phyloP scores from a whole-genome alignment of 2,888 invertebrate genomes.

The Drosophila mulleri region DNA sequence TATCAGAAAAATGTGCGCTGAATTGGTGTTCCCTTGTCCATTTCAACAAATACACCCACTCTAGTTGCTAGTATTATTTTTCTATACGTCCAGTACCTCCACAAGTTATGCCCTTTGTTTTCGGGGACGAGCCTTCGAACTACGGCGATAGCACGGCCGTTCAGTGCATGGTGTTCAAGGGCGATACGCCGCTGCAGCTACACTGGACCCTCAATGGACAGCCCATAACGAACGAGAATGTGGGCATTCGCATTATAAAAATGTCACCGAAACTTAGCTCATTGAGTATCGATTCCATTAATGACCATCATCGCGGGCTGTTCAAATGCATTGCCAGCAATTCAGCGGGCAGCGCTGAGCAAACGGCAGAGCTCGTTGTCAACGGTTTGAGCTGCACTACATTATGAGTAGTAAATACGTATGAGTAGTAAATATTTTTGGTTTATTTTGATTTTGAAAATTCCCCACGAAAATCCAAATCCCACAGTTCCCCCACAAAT shows the following conservation, averaged over 20 bases:
- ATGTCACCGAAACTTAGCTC: slow-evolving; percentile 89
- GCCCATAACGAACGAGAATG: slow-evolving; percentile 86
- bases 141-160: slow-evolving; percentile 91
- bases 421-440: slow-evolving; percentile 22
- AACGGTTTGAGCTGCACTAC: slow-evolving; percentile 86
- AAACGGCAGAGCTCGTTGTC: slow-evolving; percentile 90
- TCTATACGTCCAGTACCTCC: slow-evolving; percentile 87
- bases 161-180: slow-evolving; percentile 91
- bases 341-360: slow-evolving; percentile 89
- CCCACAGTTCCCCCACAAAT: slow-evolving; percentile 88
- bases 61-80: background rate
- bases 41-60: background rate
- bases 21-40: background rate
- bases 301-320: slow-evolving; percentile 90
- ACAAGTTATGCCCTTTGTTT: slow-evolving; percentile 91
- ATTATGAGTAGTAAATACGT: slow-evolving; percentile 8
- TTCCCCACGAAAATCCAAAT: background rate
- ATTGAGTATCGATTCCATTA: slow-evolving; percentile 90
- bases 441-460: slow-evolving; percentile 23
- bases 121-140: slow-evolving; percentile 91
- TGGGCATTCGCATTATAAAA: slow-evolving; percentile 87
- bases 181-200: slow-evolving; percentile 91
- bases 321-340: slow-evolving; percentile 92
- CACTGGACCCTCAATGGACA: slow-evolving; percentile 91
- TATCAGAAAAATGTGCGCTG: background rate